Percentiles rank a stretch among this genome's conserved stretches.
Conservation (phyloP, 1,140 invertebrate species). For the Brachionus plicatilis region DNA sequence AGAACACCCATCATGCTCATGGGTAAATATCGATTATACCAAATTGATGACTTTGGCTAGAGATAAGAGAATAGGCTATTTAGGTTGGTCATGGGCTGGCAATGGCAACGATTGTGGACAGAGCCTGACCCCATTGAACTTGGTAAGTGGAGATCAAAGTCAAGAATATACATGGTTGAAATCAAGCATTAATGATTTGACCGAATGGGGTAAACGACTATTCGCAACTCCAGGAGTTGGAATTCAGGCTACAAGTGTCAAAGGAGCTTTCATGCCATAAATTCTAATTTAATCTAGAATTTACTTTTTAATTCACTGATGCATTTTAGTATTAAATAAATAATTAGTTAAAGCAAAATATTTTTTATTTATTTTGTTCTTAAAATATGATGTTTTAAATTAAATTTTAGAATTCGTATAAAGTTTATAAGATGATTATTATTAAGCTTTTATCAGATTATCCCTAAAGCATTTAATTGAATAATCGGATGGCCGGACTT, state of each 20-base stretch:
- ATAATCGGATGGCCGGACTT: too few species aligned
- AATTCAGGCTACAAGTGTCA: background rate
- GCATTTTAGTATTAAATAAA: background rate
- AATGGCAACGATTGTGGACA: background rate
- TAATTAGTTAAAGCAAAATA: background rate
- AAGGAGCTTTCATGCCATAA: background rate
- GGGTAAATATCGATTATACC: background rate
- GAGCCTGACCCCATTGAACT: background rate
- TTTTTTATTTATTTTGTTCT: too few species aligned
- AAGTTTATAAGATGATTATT: too few species aligned
- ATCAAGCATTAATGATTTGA: background rate
- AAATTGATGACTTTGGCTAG: background rate
- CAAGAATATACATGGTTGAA: conserved; percentile 16
- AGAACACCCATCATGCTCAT: background rate
- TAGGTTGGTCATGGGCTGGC: conserved; percentile 15
- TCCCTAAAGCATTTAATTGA: too few species aligned
- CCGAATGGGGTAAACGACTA: background rate
- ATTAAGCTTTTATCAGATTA: too few species aligned
- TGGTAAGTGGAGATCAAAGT: background rate
- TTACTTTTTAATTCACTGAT: background rate
- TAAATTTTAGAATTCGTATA: too few species aligned
- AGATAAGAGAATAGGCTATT: conserved; percentile 10
- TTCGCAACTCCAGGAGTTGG: background rate
- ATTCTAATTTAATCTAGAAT: background rate
- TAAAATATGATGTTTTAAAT: too few species aligned